Conservation (phyloP, 1,140 invertebrate genomes). For the Penaeus chinensis region DNA sequence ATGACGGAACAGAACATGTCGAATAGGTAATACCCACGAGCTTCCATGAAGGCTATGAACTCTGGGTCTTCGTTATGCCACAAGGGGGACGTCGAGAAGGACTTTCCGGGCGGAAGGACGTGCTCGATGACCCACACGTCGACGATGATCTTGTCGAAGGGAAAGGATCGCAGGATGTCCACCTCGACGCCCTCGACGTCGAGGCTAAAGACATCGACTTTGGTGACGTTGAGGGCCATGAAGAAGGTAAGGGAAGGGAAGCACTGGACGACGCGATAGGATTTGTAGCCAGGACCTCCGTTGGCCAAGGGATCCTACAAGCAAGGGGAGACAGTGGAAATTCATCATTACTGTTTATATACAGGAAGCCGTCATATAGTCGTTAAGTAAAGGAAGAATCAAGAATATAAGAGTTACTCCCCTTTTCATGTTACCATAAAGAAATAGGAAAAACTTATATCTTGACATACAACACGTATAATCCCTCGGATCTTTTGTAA, state of each 20-base stretch:
- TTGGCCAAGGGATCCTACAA: background rate
- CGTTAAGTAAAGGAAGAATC: background rate
- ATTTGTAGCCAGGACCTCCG: conserved; percentile 43
- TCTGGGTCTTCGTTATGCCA: conserved; percentile 42
- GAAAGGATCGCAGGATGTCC: conserved; percentile 47
- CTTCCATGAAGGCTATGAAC: conserved; percentile 58
- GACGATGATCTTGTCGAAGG: conserved; percentile 52
- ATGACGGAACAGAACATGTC: conserved; percentile 56
- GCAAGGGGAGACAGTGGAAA: background rate
- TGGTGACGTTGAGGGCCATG: conserved; percentile 54
- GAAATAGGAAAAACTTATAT: no score
- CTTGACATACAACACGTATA: no score
- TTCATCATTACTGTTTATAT: background rate
- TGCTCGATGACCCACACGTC: conserved; percentile 63
- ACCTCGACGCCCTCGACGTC: conserved; percentile 60
- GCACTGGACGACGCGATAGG: conserved; percentile 50
- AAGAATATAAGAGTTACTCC: background rate
- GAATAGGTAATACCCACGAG: conserved; percentile 60
- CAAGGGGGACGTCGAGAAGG: no score
- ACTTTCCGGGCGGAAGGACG: background rate
- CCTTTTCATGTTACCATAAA: no score
- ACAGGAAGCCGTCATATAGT: background rate
- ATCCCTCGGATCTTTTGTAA: no score
- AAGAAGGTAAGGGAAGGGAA: conserved; percentile 53
- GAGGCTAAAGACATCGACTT: conserved; percentile 61